Evolutionary conservation across 2,113 vertebrate genomes (phyloP).

Genomic region (Tupaia tana): DNA sequence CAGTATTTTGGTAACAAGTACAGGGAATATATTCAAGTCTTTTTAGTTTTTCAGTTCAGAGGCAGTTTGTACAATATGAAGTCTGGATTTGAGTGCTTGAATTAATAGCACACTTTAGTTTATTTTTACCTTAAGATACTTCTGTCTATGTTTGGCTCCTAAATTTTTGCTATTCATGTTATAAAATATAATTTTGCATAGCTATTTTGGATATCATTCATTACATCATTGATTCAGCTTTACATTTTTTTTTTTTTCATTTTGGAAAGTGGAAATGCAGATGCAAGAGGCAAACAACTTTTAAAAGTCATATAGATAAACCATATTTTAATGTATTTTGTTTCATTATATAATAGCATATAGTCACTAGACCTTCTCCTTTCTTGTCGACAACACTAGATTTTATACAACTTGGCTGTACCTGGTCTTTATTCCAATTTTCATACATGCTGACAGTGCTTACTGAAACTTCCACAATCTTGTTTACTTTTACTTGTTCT

Average conservation of each 20-base stretch:
- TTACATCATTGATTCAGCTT: neutral
- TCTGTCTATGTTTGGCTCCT: neutral
- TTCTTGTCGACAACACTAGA: neutral
- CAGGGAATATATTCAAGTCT: neutral
- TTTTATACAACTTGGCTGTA: neutral
- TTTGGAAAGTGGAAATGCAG: neutral
- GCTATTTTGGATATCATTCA: neutral
- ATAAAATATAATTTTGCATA: neutral
- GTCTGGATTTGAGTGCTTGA: neutral
- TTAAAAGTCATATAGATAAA: neutral
- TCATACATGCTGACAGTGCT: neutral
- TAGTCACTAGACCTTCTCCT: neutral
- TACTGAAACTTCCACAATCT: neutral
- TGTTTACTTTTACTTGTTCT: slow-evolving; percentile 51
- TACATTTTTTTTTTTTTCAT: neutral
- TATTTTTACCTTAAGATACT: slow-evolving; percentile 39
- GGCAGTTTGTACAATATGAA: slow-evolving; percentile 25
- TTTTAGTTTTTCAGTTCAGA: slow-evolving; percentile 17
- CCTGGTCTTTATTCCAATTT: neutral
- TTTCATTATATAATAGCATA: neutral
- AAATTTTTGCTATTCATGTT: neutral
- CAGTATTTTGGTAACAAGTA: slow-evolving; percentile 18
- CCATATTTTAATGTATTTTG: neutral
- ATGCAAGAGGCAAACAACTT: neutral
- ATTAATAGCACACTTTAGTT: slow-evolving; percentile 12